These are phyloP conservation scores for Thamnophis elegans DNA, from an alignment of 2,797 vertebrate species.

Conservation along the genomic window DNA sequence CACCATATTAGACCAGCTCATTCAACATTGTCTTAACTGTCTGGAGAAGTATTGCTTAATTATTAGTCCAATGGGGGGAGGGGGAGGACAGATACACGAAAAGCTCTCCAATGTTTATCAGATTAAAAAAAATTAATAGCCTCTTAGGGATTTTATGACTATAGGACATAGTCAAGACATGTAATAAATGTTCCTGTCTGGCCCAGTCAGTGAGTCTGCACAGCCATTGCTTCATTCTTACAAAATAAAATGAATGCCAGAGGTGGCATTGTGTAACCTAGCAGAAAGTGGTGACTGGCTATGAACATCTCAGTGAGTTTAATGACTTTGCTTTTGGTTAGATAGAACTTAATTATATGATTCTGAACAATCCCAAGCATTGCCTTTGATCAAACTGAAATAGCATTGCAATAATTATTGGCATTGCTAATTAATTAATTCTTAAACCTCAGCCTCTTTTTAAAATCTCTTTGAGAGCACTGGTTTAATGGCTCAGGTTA, in stretches of 20 bases:
- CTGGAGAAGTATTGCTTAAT: neutral
- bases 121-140: neutral
- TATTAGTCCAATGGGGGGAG: neutral
- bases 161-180: neutral
- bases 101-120: neutral
- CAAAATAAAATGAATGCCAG: slow-evolving; percentile 14
- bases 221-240: slow-evolving; percentile 30
- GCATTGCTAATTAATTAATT: slow-evolving; percentile 57
- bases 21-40: neutral
- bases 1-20: neutral
- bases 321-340: slow-evolving; percentile 24
- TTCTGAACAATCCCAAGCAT: slow-evolving; percentile 21
- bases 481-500: slow-evolving; percentile 41
- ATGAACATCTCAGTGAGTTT: neutral
- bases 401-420: slow-evolving; percentile 32
- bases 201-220: slow-evolving; percentile 6
- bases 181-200: slow-evolving; percentile 2
- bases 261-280: slow-evolving; percentile 29
- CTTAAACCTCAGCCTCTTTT: slow-evolving; percentile 43
- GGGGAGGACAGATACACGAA: neutral
- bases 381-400: slow-evolving; percentile 27
- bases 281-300: neutral
- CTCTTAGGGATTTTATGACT: neutral
- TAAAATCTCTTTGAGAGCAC: slow-evolving; percentile 29
- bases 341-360: slow-evolving; percentile 23